A percentile compares a stretch with the other conserved stretches of the same genome.
These are phyloP conservation scores for Probaryconus sp. DNA, from an alignment of 1,140 invertebrate species.

Conservation along the genomic window DNA sequence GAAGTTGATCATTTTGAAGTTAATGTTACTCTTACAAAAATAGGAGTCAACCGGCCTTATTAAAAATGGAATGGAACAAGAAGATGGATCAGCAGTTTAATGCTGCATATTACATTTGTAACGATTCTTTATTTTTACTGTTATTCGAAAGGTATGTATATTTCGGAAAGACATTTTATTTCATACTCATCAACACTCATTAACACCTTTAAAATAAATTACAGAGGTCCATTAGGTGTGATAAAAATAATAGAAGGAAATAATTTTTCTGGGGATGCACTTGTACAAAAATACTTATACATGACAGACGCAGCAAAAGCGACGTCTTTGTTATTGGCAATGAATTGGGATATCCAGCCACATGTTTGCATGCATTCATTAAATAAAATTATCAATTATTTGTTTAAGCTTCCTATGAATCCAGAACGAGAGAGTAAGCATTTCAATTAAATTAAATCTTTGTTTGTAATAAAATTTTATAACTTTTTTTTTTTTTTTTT, in stretches of 20 bases:
- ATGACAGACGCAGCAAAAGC: constrained; percentile 83
- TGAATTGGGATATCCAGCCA: constrained; percentile 87
- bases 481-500: constrained; percentile 26
- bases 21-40: background rate
- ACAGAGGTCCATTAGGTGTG: constrained; percentile 77
- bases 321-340: constrained; percentile 82
- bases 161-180: constrained; percentile 16
- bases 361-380: constrained; percentile 83
- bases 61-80: constrained; percentile 80
- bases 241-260: constrained; percentile 76
- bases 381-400: constrained; percentile 85
- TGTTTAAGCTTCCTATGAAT: constrained; percentile 83
- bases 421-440: constrained; percentile 81
- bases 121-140: constrained; percentile 78
- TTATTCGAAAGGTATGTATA: constrained; percentile 82
- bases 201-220: constrained; percentile 31
- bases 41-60: constrained; percentile 79
- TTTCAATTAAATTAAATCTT: background rate
- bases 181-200: background rate
- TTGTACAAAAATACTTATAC: constrained; percentile 84
- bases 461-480: constrained; percentile 1
- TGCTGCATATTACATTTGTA: constrained; percentile 75
- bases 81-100: constrained; percentile 77
- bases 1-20: constrained; percentile 5
- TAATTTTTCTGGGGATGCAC: constrained; percentile 78